Evolutionary conservation across 2,888 invertebrate species (phyloP).

Genomic region (Andrena minutula): DNA sequence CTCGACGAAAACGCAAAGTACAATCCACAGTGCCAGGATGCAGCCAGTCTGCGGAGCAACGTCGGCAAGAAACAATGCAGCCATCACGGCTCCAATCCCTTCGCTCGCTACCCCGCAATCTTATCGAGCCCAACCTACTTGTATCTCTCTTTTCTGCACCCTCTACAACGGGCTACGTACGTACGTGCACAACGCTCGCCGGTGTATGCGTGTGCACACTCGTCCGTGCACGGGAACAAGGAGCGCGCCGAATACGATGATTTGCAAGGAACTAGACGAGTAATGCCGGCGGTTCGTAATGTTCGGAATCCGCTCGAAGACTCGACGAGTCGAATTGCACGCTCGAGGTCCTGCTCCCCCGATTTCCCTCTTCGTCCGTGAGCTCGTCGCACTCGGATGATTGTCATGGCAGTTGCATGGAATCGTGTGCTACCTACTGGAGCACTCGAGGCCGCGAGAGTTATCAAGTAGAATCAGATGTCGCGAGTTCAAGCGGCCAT

Average conservation of each 20-base stretch:
- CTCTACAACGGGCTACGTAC: slow-evolving; percentile 14
- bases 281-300: slow-evolving; percentile 20
- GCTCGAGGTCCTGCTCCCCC: slow-evolving; percentile 7
- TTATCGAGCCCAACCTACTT: slow-evolving; percentile 73
- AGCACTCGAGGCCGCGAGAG: too few species aligned
- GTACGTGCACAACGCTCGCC: not conserved
- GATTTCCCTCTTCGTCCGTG: not conserved
- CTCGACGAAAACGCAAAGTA: slow-evolving; percentile 78
- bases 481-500: not conserved
- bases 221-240: slow-evolving; percentile 12
- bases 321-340: slow-evolving; percentile 42
- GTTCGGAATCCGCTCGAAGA: slow-evolving; percentile 32
- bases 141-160: slow-evolving; percentile 62
- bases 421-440: not conserved
- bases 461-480: not conserved
- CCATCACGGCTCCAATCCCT: slow-evolving; percentile 76
- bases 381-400: slow-evolving; percentile 9
- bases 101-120: slow-evolving; percentile 71
- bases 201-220: not conserved
- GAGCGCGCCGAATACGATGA: slow-evolving; percentile 57
- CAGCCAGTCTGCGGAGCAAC: slow-evolving; percentile 77
- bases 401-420: not conserved
- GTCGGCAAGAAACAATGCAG: slow-evolving; percentile 81
- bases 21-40: slow-evolving; percentile 73
- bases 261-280: slow-evolving; percentile 54